Percentiles rank a stretch among this genome's conserved stretches.
Conservation (phyloP, 1,140 invertebrate genomes). For the Geopemphigus sp. region DNA sequence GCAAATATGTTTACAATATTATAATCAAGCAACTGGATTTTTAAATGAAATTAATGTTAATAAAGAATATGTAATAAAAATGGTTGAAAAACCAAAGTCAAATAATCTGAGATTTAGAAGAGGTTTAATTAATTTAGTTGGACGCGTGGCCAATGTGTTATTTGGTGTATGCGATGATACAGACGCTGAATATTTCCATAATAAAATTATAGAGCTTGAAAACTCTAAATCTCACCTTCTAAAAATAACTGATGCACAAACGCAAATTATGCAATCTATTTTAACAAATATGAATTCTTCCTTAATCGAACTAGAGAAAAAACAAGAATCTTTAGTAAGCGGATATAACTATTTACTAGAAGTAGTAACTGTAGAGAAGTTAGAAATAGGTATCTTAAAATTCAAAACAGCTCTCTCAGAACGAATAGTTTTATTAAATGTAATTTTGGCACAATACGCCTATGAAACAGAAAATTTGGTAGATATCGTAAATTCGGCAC, state of each 20-base stretch:
- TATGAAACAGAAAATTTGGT: not conserved
- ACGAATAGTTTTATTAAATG: not conserved
- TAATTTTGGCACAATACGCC: not conserved
- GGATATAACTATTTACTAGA: not conserved
- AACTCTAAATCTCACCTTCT: not conserved
- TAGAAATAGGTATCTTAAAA: not conserved
- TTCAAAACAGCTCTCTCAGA: not conserved
- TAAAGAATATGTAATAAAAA: slow-evolving; percentile 4
- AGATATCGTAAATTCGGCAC: not conserved
- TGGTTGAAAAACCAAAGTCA: not conserved
- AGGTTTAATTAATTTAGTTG: not conserved
- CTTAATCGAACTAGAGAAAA: not conserved
- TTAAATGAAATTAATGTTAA: not conserved
- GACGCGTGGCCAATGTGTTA: not conserved
- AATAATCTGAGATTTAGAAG: not conserved
- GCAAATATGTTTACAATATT: not conserved
- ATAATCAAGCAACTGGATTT: not conserved
- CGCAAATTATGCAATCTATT: not conserved
- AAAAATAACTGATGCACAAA: not conserved
- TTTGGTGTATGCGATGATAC: slow-evolving; percentile 2
- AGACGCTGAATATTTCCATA: slow-evolving; percentile 3
- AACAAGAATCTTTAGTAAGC: not conserved
- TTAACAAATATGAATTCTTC: not conserved
- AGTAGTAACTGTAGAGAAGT: not conserved
- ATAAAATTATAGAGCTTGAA: not conserved